Evolutionary conservation across 2,113 vertebrate genomes (phyloP), one percentile per base, ranked within the genome.

Genomic region (Phasianus colchicus): DNA sequence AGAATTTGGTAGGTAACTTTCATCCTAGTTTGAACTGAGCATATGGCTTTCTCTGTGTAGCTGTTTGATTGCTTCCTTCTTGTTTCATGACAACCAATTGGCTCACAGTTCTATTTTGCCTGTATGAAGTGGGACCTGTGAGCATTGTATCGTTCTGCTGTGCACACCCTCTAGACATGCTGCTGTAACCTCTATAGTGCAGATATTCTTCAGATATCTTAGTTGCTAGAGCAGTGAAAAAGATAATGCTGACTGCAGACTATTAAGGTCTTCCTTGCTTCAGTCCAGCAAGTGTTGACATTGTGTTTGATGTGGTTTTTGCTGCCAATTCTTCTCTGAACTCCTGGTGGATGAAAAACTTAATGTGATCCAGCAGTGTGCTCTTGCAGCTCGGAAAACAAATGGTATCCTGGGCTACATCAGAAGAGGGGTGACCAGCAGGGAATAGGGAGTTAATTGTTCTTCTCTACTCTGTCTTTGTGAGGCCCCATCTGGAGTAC

Each of bases 101-200:
- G 63, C 16, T 63, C 55, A 43, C 34, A 40, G 8, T 7, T 63
- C 48, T 89, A 55, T 65, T 69, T 86, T 64, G 30, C 22, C 36
- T 36, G 34, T 48, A 20, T 34, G 54, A 89, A 77, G 47, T 13
- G 32, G 47, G 36, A 66, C 32, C 9, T 0, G 4, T 43, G 18
- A 10, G 5, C 47, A 43, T 40, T 42, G 54, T 2, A 2, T 42
- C 12, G 5, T 72, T 89, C 1, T 32, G 40, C 86, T 78, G 42
- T 30, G 15, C 0, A 0, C 24, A 36, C 57, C 40, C 42, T 73
- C 36, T 55, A 61, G 75, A 48, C 58, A 2, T 50, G 66, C 32
- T 87, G 34, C 30, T 58, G 30, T n/a, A 58, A 32, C 55, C 32
- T 20, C 11, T 58, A n/a, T 57, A 58, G 55, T 12, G 32, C 7